phyloP scores from a whole-genome alignment of 2,888 invertebrate species.

The Calliphora vomitoria region DNA sequence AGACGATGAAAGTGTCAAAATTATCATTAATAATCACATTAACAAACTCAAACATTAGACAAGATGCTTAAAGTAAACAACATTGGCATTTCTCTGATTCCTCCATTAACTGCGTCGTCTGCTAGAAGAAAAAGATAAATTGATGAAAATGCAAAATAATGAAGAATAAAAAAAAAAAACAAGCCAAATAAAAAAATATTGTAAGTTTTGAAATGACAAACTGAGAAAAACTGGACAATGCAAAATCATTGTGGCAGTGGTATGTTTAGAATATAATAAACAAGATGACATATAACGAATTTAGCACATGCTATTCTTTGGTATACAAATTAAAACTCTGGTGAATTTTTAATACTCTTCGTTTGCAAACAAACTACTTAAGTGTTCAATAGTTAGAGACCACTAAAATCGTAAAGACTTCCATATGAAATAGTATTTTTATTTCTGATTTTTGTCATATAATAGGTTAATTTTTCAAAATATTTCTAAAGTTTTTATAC shows the following conservation, averaged over 20 bases:
- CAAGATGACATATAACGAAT: not conserved
- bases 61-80: constrained; percentile 68
- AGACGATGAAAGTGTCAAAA: constrained; percentile 83
- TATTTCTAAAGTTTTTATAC: no score
- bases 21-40: constrained; percentile 82
- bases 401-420: no score
- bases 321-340: no score
- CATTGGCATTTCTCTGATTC: constrained; percentile 62
- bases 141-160: constrained; percentile 82
- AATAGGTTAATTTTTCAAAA: no score
- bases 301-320: not conserved
- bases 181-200: constrained; percentile 71
- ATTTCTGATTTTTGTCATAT: no score
- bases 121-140: constrained; percentile 77
- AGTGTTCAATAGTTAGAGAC: no score
- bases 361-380: no score
- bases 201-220: constrained; percentile 55
- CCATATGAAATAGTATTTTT: no score
- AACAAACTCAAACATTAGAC: constrained; percentile 74
- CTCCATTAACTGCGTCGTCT: constrained; percentile 38
- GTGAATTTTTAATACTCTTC: no score
- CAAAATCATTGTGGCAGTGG: constrained; percentile 75
- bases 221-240: constrained; percentile 80
- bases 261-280: not conserved
- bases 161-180: constrained; percentile 60